Evolutionary conservation across 2,797 vertebrate genomes (phyloP), one percentile per base, ranked within the genome.

Genomic region (Anguilla marmorata): DNA sequence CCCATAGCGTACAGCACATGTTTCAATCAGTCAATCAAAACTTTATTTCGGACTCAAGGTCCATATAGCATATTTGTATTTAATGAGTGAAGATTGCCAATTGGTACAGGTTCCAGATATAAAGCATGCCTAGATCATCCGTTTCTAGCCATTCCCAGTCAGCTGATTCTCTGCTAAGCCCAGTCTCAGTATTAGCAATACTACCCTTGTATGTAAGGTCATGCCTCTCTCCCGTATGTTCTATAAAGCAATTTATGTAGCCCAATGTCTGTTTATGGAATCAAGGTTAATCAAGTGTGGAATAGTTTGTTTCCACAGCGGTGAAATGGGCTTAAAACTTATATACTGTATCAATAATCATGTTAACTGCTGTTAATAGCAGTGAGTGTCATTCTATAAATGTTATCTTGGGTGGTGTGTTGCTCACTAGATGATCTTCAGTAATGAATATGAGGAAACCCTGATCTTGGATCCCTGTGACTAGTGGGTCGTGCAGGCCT

Each of bases 161-260:
- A 87, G 82, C 91, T 80, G 76, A 69, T 69, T 27, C n/a, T 90
- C 86, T 86, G 87, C 88, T 89, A 89, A 90, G 89, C 86, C 74
- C 84, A 89, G 91, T 91, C 89, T 0, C 89, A 91, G 88, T 92
- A 92, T 94, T 92, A 93, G 88, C 88, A 79, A 7, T 41, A 37
- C 74, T 79, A 21, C 41, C 4, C 12, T 41, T 76, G 74, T 76
- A 41, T 11, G 14, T 37, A 41, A 41, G 74, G 33, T 16, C 30
- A 58, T 37, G 16, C 79, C 52, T 82, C 83, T 83, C 54, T 72
- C 66, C 27, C 85, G 56, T 91, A 82, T 86, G 87, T n/a, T 33
- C 16, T 54, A n/a, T 3, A 82, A 37, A 82, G 11, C 8, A 48
- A 48, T 48, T 82, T 8, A n/a, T 48, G 45, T 5, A 82, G n/a